Conservation (phyloP, 2,113 vertebrate species). For the Callithrix jacchus region DNA sequence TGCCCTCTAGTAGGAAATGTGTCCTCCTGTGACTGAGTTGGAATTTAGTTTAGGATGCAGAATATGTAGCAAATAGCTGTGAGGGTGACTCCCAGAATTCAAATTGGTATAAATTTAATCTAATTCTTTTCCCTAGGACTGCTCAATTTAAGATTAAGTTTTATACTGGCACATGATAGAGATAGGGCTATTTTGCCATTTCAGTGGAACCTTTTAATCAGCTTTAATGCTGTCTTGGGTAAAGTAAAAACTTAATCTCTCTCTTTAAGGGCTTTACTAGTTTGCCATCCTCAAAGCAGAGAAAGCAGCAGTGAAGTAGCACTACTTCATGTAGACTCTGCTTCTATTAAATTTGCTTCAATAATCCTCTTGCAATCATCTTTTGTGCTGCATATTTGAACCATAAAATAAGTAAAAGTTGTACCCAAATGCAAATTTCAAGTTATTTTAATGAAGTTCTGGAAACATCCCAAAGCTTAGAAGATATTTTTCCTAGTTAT, state of each 20-base stretch:
- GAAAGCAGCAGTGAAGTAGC: neutral
- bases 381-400: neutral
- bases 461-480: slow-evolving; percentile 34
- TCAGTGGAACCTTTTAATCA: slow-evolving; percentile 39
- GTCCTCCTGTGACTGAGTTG: neutral
- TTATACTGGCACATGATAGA: neutral
- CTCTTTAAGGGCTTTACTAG: neutral
- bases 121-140: neutral
- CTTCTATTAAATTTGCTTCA: slow-evolving; percentile 17
- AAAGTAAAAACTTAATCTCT: slow-evolving; percentile 51
- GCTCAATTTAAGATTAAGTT: slow-evolving; percentile 28
- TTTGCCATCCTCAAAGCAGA: slow-evolving; percentile 15
- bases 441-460: slow-evolving; percentile 57
- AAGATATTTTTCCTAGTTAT: neutral
- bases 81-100: neutral
- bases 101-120: neutral
- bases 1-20: neutral
- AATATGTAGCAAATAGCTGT: neutral
- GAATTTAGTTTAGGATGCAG: neutral
- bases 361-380: neutral
- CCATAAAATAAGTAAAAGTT: slow-evolving; percentile 52
- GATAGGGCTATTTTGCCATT: neutral
- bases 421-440: slow-evolving; percentile 24
- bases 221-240: slow-evolving; percentile 46
- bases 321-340: neutral